Evolutionary conservation across 2,888 invertebrate species (phyloP).

Genomic region (Thyatira batis): DNA sequence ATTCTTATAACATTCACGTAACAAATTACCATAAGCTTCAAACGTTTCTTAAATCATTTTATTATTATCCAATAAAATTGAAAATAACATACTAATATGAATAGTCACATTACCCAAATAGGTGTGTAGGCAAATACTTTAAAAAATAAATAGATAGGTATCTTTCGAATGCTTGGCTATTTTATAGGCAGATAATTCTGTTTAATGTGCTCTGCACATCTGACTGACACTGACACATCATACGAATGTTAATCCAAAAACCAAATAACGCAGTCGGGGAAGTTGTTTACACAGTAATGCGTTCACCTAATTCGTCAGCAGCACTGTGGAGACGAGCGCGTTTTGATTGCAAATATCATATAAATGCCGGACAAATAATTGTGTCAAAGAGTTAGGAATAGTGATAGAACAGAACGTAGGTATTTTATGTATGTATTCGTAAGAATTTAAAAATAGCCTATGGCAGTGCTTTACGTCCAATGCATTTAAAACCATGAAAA

Average conservation of each 20-base stretch:
- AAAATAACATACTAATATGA: too few species aligned
- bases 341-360: constrained; percentile 23
- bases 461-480: too few species aligned
- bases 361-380: constrained; percentile 5
- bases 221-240: constrained; percentile 10
- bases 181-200: too few species aligned
- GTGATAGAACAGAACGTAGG: background rate
- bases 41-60: too few species aligned
- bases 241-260: constrained; percentile 14
- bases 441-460: too few species aligned
- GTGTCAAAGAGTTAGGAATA: constrained; percentile 3
- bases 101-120: too few species aligned
- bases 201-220: constrained; percentile 11
- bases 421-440: too few species aligned
- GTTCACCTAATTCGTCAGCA: constrained; percentile 23
- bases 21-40: too few species aligned
- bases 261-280: constrained; percentile 16
- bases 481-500: too few species aligned
- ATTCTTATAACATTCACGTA: too few species aligned
- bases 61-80: too few species aligned
- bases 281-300: constrained; percentile 13
- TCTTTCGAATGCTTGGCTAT: background rate
- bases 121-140: background rate
- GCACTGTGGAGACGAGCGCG: constrained; percentile 13
- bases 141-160: background rate